Conservation (phyloP, 2,113 vertebrate species). For the Nannospalax galili region DNA sequence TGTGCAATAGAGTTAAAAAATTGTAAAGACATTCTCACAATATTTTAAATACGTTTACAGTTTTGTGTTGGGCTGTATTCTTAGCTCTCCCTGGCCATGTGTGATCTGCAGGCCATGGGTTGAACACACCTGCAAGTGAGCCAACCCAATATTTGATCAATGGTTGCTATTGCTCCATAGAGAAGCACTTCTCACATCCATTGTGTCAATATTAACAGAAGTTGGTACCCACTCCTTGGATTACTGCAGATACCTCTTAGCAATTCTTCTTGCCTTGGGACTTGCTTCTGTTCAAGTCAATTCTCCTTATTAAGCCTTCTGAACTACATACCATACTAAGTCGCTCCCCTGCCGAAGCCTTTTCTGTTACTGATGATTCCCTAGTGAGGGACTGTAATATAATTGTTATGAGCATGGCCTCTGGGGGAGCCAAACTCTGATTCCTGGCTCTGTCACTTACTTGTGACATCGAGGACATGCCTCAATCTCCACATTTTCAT, state of each 20-base stretch:
- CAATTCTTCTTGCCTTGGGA: background rate
- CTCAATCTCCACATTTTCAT: background rate
- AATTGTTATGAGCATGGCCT: rapidly evolving
- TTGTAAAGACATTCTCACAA: background rate
- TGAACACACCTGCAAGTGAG: background rate
- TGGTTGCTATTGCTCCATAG: background rate
- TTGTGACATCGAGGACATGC: rapidly evolving
- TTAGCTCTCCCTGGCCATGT: background rate
- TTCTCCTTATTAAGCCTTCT: background rate
- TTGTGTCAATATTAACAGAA: background rate
- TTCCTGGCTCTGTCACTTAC: background rate
- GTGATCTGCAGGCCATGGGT: background rate
- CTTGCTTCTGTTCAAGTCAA: background rate
- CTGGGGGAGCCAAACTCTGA: background rate
- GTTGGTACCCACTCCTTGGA: background rate
- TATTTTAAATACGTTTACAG: background rate
- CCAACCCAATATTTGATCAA: too few species aligned
- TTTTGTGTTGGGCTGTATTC: background rate
- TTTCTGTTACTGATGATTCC: background rate
- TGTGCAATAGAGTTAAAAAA: background rate
- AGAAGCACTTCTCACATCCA: background rate
- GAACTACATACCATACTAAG: rapidly evolving
- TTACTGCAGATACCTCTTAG: too few species aligned
- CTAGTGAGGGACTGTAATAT: background rate
- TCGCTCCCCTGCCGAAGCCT: background rate